Evolutionary conservation across 2,888 invertebrate species (phyloP), one percentile per base, ranked within the genome.

Genomic region (Stratiomys singularior): DNA sequence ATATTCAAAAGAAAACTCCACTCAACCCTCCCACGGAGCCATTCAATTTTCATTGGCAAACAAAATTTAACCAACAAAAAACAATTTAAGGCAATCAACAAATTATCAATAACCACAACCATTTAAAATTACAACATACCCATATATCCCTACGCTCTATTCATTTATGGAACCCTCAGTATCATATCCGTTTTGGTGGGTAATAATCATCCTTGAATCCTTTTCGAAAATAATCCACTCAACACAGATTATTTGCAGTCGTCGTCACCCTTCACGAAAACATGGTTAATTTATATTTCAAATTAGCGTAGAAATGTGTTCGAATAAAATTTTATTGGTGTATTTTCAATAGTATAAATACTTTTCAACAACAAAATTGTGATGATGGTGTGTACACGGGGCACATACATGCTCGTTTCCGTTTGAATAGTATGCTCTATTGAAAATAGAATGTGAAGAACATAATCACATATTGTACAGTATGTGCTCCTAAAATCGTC

Each of bases 311-410:
- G 58, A 58, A 74, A 74, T 74, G 74, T 74, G 46, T n/a, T 44
- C 74, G 37, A 74, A 74, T 74, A 74, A 74, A 74, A 58, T 74
- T 74, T 74, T 74, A 74, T 74, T 60, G 74, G 74, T 37, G n/a
- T 74, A 74, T 74, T 74, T 74, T 74, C 69, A 47, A 74, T 74
- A 37, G 74, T 72, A 37, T 37, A 71, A 71, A 52, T 52, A 52
- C 47, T 71, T 37, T 37, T 25, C n/a, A 74, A 58, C 30, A 37
- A 44, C 44, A 37, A 23, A 74, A 58, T 74, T 74, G 27, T 74
- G 74, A 15, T 21, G 18, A 9, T 9, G 3, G 37, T 3, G 37
- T 37, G 37, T 37, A 37, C 60, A 15, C 64, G 18, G 25, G 28
- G 47, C 23, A 74, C 58, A 74, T 37, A 37, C 9, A 37, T 37